phyloP scores from a whole-genome alignment of 35 echinoderm and acorn worm species.

The Apostichopus californicus region DNA sequence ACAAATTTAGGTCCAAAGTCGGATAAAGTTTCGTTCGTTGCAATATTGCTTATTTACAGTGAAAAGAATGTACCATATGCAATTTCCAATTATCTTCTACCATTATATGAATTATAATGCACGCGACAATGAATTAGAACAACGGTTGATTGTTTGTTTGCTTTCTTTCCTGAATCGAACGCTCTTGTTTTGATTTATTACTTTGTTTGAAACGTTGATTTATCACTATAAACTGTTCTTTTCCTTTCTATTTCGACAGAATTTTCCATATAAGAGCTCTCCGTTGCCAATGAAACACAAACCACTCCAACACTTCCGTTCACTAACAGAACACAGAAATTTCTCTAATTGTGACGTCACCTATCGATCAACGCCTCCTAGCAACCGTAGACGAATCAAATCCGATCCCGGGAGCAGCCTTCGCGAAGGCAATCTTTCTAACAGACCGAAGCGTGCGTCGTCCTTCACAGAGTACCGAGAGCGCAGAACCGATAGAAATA shows the following conservation, averaged over 20 bases:
- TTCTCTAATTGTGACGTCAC: neutral
- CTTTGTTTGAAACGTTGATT: neutral
- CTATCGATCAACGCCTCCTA: conserved; percentile 54
- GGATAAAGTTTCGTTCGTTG: too few species aligned
- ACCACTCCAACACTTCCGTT: conserved; percentile 29
- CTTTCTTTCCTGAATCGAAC: too few species aligned
- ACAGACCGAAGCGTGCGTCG: conserved; percentile 34
- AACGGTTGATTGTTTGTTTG: too few species aligned
- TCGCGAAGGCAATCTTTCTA: conserved; percentile 24
- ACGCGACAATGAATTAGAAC: too few species aligned
- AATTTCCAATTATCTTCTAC: too few species aligned
- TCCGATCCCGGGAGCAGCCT: conserved; percentile 45
- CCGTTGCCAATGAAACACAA: conserved; percentile 15
- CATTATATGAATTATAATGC: too few species aligned
- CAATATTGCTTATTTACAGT: too few species aligned
- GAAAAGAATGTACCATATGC: too few species aligned
- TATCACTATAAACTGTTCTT: neutral
- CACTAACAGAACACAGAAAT: conserved; percentile 23
- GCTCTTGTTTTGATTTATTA: neutral
- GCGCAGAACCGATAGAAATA: conserved; percentile 39
- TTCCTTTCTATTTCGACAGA: neutral
- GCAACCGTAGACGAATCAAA: conserved; percentile 62
- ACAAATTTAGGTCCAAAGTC: too few species aligned
- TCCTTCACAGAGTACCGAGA: conserved; percentile 53
- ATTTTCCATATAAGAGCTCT: conserved; percentile 37